A percentile compares a stretch with the other conserved stretches of the same genome.
Evolutionary conservation across 2,888 invertebrate species (phyloP).

Genomic region (Willowsia nigromaculata): DNA sequence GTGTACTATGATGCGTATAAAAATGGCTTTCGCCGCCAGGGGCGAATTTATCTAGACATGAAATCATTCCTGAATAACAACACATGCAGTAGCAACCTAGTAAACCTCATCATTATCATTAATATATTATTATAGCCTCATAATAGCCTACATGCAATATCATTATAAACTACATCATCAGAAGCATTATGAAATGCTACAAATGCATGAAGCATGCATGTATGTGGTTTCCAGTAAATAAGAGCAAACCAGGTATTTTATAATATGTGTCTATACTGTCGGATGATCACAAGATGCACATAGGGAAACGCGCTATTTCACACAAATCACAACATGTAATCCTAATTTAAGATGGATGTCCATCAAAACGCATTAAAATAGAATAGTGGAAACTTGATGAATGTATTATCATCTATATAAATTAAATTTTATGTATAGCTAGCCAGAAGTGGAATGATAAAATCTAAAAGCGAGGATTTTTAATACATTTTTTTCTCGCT

Average conservation of each 20-base stretch:
- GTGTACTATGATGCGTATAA: constrained; percentile 30
- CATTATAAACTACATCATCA: background rate
- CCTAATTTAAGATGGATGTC: background rate
- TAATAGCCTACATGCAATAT: constrained; percentile 5
- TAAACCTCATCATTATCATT: background rate
- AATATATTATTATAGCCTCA: constrained; percentile 2
- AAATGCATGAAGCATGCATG: background rate
- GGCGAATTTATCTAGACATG: constrained; percentile 41
- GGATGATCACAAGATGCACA: background rate
- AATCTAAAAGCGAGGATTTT: background rate
- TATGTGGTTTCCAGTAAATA: constrained; percentile 18
- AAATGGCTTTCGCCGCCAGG: constrained; percentile 47
- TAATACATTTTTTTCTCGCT: background rate
- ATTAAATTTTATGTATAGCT: background rate
- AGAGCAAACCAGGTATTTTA: background rate
- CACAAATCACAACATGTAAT: background rate
- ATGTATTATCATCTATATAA: background rate
- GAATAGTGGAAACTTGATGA: background rate
- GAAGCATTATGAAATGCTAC: background rate
- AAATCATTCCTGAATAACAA: constrained; percentile 32
- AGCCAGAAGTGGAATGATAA: background rate
- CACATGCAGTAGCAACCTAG: background rate
- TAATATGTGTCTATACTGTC: background rate
- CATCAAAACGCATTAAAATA: background rate
- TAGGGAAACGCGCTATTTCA: background rate